Evolutionary conservation across 2,888 invertebrate genomes (phyloP), one percentile per base, ranked within the genome.

Genomic region (Plemyria rubiginata): DNA sequence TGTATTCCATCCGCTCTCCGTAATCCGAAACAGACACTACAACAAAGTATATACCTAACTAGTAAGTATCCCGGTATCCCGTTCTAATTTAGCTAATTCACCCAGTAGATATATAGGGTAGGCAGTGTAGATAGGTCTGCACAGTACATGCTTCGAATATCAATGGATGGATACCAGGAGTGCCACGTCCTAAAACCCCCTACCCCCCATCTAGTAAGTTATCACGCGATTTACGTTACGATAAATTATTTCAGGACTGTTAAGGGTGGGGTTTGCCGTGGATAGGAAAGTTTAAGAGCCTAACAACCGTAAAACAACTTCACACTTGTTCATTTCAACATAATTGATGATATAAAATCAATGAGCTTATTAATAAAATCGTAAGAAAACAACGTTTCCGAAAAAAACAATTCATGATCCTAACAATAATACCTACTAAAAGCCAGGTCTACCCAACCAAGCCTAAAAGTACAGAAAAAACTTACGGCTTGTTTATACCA

Each of bases 51-150:
- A 28, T 49, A 63, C 54, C 50, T 15, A 55, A 7, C 16, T 45
- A 57, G 53, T 22, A 22, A 3, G 22, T 22, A 22, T 22, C 22
- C 22, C 22, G 22, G 22, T 54, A 60, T 45, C 65, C 53, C 61
- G 62, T 62, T 65, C 66, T 70, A 66, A 70, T 70, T 63, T 57
- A 61, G 65, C 56, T 70, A 70, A 70, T 70, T 66, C 59, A 62
- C 53, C 52, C 52, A 45, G 48, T 36, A 60, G 16, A 36, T 56
- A 58, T 62, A 58, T 38, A 9, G 8, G 43, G 13, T 45, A 41
- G 41, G 58, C 62, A 54, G 28, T 57, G 59, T 55, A 57, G 58
- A 50, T 54, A 56, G 53, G 60, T 55, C 51, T 64, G 54, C 45
- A 58, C 50, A 36, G 66, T 60, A 69, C 71, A 54, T 59, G 71